Conservation (phyloP, 2,888 invertebrate genomes). For the Drosophila picticornis region DNA sequence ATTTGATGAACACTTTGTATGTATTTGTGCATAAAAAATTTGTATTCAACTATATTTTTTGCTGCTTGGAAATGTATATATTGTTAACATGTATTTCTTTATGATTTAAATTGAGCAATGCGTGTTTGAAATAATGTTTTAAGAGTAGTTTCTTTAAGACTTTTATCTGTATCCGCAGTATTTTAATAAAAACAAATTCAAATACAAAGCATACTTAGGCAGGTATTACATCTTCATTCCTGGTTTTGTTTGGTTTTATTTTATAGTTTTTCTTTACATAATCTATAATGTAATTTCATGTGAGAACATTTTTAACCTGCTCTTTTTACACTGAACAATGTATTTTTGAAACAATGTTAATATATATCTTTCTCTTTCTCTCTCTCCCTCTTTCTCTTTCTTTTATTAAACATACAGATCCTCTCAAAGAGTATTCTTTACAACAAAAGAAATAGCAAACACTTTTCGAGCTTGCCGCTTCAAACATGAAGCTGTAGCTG, state of each 20-base stretch:
- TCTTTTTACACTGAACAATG: background rate
- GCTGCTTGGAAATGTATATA: background rate
- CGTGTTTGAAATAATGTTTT: background rate
- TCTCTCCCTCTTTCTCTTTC: background rate
- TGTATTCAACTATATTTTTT: background rate
- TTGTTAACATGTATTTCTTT: no score
- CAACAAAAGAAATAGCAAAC: no score
- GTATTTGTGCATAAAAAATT: no score
- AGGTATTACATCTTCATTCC: fast-evolving
- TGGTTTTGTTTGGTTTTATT: background rate
- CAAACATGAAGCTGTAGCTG: slow-evolving; percentile 49
- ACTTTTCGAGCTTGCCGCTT: slow-evolving; percentile 64
- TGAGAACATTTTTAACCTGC: fast-evolving
- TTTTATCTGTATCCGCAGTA: background rate
- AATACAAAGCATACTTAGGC: background rate
- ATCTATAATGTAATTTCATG: background rate
- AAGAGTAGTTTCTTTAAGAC: background rate
- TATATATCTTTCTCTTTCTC: background rate
- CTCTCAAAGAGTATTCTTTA: background rate
- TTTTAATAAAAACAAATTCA: background rate
- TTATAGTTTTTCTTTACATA: background rate
- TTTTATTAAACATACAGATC: background rate
- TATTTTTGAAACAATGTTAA: background rate
- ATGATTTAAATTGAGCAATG: no score
- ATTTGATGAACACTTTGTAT: background rate